Evolutionary conservation across 2,797 vertebrate genomes (phyloP).

Genomic region (Falco berigora): DNA sequence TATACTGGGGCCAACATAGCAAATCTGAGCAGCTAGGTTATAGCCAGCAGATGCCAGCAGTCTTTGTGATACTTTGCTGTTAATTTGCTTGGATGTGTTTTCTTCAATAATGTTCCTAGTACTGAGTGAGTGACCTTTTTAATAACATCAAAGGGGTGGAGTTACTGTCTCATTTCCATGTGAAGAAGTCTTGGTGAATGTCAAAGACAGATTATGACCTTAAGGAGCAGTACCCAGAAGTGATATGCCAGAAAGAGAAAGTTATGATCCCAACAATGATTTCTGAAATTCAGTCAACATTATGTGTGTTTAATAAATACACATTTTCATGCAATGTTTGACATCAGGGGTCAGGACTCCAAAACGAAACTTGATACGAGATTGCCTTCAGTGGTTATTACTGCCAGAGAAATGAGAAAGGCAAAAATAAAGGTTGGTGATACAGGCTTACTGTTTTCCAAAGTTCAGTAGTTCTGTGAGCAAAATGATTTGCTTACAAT

Average conservation of each 20-base stretch:
- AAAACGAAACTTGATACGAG: background rate
- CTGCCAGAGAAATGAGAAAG: background rate
- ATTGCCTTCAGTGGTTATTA: background rate
- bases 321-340: background rate
- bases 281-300: background rate
- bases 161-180: background rate
- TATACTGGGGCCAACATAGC: background rate
- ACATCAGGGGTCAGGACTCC: background rate
- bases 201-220: background rate
- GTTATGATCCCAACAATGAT: background rate
- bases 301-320: background rate
- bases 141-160: background rate
- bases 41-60: background rate
- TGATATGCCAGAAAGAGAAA: background rate
- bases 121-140: background rate
- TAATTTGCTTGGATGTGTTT: background rate
- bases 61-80: background rate
- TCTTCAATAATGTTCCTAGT: background rate
- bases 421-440: background rate
- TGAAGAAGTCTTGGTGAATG: background rate
- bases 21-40: background rate
- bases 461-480: background rate
- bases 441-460: background rate
- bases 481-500: background rate
- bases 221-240: background rate